phyloP scores from a whole-genome alignment of 2,888 invertebrate species.

The Teleiodes luculella region DNA sequence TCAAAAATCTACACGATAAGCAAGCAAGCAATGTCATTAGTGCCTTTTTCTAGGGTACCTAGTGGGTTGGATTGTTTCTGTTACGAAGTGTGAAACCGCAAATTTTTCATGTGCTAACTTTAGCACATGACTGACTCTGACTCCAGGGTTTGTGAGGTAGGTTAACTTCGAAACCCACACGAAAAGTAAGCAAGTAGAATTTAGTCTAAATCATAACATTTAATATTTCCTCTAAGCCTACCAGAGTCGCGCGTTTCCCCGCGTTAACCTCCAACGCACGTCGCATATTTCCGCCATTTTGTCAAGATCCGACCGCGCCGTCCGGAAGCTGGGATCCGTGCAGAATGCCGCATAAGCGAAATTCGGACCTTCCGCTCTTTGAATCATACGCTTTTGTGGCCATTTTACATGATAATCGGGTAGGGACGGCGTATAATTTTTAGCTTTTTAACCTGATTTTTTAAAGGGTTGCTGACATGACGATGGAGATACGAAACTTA shows the following conservation, averaged over 20 bases:
- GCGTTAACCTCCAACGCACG: constrained; percentile 7
- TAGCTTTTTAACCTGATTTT: too few relatives aligned
- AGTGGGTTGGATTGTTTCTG: too few relatives aligned
- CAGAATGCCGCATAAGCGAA: constrained; percentile 70
- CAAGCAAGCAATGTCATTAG: too few relatives aligned
- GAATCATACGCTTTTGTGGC: constrained; percentile 1
- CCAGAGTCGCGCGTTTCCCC: background rate
- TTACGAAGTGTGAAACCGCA: too few relatives aligned
- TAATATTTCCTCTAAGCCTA: background rate
- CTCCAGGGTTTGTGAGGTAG: too few relatives aligned
- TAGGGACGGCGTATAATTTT: background rate
- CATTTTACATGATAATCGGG: constrained; percentile 6
- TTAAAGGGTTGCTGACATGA: background rate
- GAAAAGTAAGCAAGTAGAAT: too few relatives aligned
- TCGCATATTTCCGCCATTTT: constrained; percentile 72
- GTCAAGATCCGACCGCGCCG: constrained; percentile 63
- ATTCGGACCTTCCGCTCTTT: constrained; percentile 50
- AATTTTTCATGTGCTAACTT: too few relatives aligned
- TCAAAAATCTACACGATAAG: too few relatives aligned
- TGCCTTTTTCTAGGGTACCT: too few relatives aligned
- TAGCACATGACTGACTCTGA: too few relatives aligned
- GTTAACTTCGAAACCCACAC: too few relatives aligned
- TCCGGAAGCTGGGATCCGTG: constrained; percentile 64
- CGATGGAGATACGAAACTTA: background rate
- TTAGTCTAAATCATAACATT: too few relatives aligned